A percentile compares a stretch with the other conserved stretches of the same genome.
Conservation (phyloP, 2,797 vertebrate species). For the Anniella stebbinsi region DNA sequence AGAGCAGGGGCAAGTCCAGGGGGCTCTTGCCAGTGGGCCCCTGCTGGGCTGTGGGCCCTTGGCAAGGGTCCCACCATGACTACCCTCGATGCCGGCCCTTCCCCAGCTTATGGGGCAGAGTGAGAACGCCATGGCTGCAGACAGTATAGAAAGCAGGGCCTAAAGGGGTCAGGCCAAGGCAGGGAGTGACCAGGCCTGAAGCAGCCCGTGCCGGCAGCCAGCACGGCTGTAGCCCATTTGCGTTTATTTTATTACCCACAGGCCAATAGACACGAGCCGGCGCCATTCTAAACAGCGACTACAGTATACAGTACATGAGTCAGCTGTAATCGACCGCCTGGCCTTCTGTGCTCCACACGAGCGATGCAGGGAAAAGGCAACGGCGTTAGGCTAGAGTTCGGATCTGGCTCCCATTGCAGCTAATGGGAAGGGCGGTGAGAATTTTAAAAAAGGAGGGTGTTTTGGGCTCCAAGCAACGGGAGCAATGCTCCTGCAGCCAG, state of each 20-base stretch:
- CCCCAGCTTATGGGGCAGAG: too few species aligned
- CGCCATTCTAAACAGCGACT: conserved; percentile 75
- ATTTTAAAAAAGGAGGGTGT: neutral
- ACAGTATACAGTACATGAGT: conserved; percentile 61
- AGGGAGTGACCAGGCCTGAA: neutral
- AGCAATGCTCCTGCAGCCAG: neutral
- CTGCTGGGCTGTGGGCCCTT: too few species aligned
- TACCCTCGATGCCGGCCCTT: too few species aligned
- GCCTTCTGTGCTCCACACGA: conserved; percentile 65
- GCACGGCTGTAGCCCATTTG: conserved; percentile 51
- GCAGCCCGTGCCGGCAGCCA: conserved; percentile 61
- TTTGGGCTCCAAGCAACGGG: conserved; percentile 9
- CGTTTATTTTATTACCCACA: conserved; percentile 77
- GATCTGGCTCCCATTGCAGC: conserved; percentile 14
- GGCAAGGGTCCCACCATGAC: too few species aligned
- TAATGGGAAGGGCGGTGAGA: neutral
- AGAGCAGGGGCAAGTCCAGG: too few species aligned
- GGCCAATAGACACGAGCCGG: conserved; percentile 69
- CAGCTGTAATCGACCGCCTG: conserved; percentile 74
- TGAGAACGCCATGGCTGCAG: too few species aligned
- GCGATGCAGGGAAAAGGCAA: conserved; percentile 61
- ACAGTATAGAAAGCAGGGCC: too few species aligned
- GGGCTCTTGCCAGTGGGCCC: too few species aligned
- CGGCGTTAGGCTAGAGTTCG: conserved; percentile 5
- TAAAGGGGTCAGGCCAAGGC: too few species aligned